These are phyloP conservation scores for Seriola rivoliana DNA, from an alignment of 2,113 vertebrate species.

Conservation along the genomic window DNA sequence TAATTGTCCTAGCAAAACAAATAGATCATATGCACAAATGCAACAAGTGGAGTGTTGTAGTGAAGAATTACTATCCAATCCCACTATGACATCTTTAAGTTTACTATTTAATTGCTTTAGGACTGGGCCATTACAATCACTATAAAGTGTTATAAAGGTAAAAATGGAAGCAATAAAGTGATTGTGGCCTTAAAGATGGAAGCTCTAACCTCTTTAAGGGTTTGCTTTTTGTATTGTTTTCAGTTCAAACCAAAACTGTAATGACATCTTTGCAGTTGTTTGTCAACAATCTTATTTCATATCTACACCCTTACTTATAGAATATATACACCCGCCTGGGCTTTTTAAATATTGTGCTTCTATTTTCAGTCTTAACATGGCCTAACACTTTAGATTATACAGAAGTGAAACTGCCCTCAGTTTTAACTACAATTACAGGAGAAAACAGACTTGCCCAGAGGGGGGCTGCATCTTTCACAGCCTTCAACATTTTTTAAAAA, in stretches of 20 bases:
- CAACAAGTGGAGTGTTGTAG: background rate
- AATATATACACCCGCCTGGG: background rate
- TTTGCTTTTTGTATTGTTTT: background rate
- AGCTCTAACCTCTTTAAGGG: too few relatives aligned
- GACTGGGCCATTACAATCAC: background rate
- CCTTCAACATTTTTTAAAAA: background rate
- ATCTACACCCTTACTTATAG: background rate
- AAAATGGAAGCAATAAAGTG: background rate
- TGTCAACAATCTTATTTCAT: background rate
- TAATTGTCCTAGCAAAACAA: background rate
- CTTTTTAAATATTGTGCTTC: background rate
- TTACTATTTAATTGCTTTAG: background rate
- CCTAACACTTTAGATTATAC: conserved; percentile 21
- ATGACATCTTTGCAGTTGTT: background rate
- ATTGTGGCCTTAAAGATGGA: background rate
- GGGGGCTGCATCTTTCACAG: background rate
- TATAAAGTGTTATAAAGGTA: background rate
- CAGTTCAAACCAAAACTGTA: background rate
- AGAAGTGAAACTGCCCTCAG: conserved; percentile 47
- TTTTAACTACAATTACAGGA: conserved; percentile 28
- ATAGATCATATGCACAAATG: background rate
- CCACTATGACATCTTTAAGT: background rate
- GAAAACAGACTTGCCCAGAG: conserved; percentile 1
- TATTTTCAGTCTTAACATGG: conserved; percentile 1
- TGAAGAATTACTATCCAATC: background rate